Base-by-base conservation (phyloP, 2,888 invertebrate species). In the Pogonocherus hispidulus region DNA sequence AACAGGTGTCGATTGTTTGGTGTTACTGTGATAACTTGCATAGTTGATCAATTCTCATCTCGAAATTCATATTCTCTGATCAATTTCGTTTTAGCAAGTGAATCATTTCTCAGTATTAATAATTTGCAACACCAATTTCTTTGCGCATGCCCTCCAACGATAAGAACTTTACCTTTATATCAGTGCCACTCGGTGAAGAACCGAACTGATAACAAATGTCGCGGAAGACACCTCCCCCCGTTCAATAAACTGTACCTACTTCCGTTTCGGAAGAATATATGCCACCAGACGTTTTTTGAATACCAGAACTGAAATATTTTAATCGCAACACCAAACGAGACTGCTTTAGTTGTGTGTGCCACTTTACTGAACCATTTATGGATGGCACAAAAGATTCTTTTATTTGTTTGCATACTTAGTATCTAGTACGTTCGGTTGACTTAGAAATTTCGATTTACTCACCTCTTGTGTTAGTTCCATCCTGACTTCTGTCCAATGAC, bases 381-480 rank as follows among this genome's bases (percentile, higher is more conserved):
- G 56, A 44, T 35, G 62, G n/a, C 22, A 37, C 37, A 27, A 2
- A 19, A n/a, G 9, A 35, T 37, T 60, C 27, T 54, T 49, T 22
- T 9, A 11, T 49, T 37, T 27, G 47, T 59, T 59, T 47, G 59
- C 32, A 59, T 59, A 59, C 23, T 47, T 49, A 59, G 47, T n/a
- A n/a, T n/a, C n/a, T n/a, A n/a, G n/a, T n/a, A n/a, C n/a, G n/a
- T 59, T 59, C 16, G 35, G 46, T 41, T 41, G 11, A 54, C 27
- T 46, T 32, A 46, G 52, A 20, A n/a, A 1, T 41, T 41, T 51
- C 16, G 51, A 22, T 57, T 56, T 51, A 27, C 77, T 77, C 74
- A 81, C 81, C 81, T 81, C 78, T 75, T 47, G 63, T 72, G 55
- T 68, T 72, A 32, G 67, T 71, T 41, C 70, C 72, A 54, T 70